phyloP scores from a whole-genome alignment of 2,113 vertebrate genomes.

The Odocoileus hemionus region DNA sequence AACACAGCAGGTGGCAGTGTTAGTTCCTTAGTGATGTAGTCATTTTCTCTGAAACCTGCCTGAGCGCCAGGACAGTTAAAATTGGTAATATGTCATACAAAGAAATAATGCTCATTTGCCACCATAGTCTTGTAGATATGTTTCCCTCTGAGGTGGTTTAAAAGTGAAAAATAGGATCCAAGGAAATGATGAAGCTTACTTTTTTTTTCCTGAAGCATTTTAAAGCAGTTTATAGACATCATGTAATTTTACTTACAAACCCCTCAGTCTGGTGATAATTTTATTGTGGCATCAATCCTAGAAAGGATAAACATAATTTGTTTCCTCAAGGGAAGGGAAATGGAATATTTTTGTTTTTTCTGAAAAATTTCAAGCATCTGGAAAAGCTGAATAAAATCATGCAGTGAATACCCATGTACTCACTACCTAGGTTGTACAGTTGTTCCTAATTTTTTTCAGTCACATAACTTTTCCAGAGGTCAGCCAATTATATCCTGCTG shows the following conservation, averaged over 20 bases:
- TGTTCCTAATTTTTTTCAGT: no score
- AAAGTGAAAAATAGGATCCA: not conserved
- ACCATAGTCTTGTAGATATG: not conserved
- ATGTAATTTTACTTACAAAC: not conserved
- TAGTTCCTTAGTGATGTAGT: no score
- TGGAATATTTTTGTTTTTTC: not conserved
- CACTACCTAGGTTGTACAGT: not conserved
- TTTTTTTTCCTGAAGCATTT: not conserved
- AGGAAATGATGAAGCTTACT: not conserved
- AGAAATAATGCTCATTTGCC: not conserved
- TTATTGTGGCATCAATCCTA: not conserved
- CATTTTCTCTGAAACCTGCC: not conserved
- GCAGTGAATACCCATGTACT: not conserved
- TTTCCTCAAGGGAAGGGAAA: not conserved
- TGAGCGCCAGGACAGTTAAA: not conserved
- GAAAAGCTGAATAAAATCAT: not conserved
- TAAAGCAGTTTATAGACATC: not conserved
- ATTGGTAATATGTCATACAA: not conserved
- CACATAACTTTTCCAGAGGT: not conserved
- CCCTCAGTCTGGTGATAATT: not conserved
- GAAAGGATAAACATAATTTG: not conserved
- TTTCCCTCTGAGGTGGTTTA: not conserved
- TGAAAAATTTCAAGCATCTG: not conserved
- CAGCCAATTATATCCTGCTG: not conserved
- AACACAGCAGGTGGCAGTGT: no score